phyloP scores from a whole-genome alignment of 1,140 invertebrate species.

The Hirudo medicinalis region DNA sequence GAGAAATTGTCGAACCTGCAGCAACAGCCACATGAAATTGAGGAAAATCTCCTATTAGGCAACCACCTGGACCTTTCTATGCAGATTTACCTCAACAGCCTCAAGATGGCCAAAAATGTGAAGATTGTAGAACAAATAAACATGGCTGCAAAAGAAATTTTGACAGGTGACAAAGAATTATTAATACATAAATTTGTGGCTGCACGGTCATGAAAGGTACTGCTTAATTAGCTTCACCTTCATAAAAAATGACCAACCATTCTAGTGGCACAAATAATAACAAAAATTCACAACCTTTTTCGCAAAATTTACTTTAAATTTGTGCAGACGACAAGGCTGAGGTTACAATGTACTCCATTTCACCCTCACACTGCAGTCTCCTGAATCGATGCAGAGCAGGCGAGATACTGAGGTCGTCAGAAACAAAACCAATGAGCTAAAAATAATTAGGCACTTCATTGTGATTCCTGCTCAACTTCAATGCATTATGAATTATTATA shows the following conservation, averaged over 20 bases:
- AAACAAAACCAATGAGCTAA: background rate
- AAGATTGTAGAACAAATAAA: too few species aligned
- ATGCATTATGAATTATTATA: background rate
- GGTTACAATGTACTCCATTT: slow-evolving; percentile 1
- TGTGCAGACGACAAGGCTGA: background rate
- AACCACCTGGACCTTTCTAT: background rate
- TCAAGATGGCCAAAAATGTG: background rate
- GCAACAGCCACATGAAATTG: background rate
- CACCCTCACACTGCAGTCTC: background rate
- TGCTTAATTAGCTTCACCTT: background rate
- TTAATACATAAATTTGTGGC: too few species aligned
- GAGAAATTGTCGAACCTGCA: background rate
- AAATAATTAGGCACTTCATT: background rate
- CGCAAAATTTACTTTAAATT: background rate
- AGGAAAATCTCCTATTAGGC: background rate
- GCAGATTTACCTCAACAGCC: background rate
- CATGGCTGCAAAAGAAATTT: too few species aligned
- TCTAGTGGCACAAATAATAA: background rate
- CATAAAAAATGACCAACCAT: background rate
- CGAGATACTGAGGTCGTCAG: background rate
- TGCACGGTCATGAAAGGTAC: background rate
- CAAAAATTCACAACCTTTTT: background rate
- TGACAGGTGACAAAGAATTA: too few species aligned
- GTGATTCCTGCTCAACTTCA: background rate
- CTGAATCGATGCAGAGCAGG: background rate